These are phyloP conservation scores for Tiliqua scincoides DNA, from an alignment of 2,113 vertebrate genomes.

Conservation along the genomic window DNA sequence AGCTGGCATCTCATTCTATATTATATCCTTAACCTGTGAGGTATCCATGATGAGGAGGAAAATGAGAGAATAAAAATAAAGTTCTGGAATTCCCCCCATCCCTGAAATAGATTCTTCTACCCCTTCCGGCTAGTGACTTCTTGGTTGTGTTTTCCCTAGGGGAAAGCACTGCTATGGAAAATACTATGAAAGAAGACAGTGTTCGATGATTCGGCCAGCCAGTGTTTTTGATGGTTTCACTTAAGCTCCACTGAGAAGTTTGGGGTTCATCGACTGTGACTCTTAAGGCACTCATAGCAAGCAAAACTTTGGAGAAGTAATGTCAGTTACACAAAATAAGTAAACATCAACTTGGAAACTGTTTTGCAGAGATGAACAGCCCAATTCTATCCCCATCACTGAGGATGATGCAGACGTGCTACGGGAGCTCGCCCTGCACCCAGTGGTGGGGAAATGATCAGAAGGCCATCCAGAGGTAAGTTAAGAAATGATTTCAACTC, in stretches of 20 bases:
- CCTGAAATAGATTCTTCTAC: conserved; percentile 37
- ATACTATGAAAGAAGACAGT: conserved; percentile 5
- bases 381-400: too few relatives aligned
- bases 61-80: conserved; percentile 27
- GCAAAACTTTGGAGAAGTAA: background rate
- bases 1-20: conserved; percentile 34
- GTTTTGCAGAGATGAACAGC: background rate
- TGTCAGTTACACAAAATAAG: background rate
- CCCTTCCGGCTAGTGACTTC: conserved; percentile 18
- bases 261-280: background rate
- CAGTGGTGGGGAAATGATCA: too few relatives aligned
- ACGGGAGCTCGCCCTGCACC: too few relatives aligned
- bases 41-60: conserved; percentile 14
- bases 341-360: background rate
- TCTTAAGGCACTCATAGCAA: background rate
- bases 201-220: background rate
- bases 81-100: conserved; percentile 24
- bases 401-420: too few relatives aligned
- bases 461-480: too few relatives aligned
- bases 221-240: background rate
- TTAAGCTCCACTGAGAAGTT: background rate
- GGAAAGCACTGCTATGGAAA: conserved; percentile 2
- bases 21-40: background rate
- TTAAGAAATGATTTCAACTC: too few relatives aligned
- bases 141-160: conserved; percentile 30